A percentile compares a stretch with the other conserved stretches of the same genome.
phyloP scores from a whole-genome alignment of 1,140 invertebrate species.

The Mya arenaria region DNA sequence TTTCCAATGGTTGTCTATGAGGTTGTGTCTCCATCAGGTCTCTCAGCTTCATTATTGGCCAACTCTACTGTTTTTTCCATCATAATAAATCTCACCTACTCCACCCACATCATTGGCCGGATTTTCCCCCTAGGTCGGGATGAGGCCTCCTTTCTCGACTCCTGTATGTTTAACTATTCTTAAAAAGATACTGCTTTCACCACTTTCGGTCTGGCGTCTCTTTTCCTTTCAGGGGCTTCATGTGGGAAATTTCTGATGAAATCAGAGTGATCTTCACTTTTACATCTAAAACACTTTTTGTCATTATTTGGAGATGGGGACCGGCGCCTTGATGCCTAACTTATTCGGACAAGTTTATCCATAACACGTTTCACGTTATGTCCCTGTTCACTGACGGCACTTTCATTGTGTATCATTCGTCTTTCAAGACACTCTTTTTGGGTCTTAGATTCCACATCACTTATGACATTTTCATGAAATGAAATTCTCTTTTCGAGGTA shows the following conservation, averaged over 20 bases:
- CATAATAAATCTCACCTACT: no score
- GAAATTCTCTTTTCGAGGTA: neutral
- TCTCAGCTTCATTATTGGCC: no score
- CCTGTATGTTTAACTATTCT: slow-evolving; percentile 2
- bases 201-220: no score
- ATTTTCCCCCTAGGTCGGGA: no score
- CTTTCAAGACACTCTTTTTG: neutral
- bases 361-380: no score
- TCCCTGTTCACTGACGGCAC: no score
- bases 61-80: no score
- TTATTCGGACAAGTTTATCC: neutral
- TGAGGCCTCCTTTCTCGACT: slow-evolving; percentile 13
- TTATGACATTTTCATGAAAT: neutral
- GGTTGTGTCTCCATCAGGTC: no score
- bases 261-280: neutral
- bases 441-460: neutral
- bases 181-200: neutral
- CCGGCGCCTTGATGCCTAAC: neutral
- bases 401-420: neutral
- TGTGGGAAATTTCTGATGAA: neutral
- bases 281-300: neutral
- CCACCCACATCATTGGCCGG: no score
- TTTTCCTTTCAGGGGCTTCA: neutral
- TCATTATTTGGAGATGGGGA: neutral
- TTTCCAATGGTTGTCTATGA: no score